These are phyloP conservation scores for Crotalus viridis DNA, from an alignment of 2,113 vertebrate genomes.

Conservation along the genomic window DNA sequence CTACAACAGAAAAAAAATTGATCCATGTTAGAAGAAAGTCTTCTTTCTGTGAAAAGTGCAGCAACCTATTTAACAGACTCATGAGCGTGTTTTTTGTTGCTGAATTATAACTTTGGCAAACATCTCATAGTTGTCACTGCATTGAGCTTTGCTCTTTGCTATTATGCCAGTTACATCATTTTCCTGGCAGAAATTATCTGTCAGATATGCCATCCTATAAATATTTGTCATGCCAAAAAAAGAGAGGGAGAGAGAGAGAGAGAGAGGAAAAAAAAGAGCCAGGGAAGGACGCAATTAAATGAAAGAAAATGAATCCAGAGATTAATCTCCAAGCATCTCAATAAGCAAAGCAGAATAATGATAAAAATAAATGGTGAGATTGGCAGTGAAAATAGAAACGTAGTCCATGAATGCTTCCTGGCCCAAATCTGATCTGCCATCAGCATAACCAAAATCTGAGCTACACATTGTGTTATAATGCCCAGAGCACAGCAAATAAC, in stretches of 20 bases:
- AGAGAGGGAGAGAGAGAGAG: not conserved
- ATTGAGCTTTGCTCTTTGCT: not conserved
- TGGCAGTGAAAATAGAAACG: not conserved
- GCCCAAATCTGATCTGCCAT: not conserved
- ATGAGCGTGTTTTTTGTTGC: not conserved
- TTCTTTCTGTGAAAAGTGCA: conserved; percentile 23
- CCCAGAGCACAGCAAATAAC: not conserved
- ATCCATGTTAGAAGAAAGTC: not conserved
- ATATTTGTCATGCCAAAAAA: not conserved
- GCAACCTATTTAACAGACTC: conserved; percentile 24
- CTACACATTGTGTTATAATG: not conserved
- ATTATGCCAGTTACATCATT: not conserved
- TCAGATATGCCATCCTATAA: not conserved
- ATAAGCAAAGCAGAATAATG: not conserved
- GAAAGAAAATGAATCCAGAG: not conserved
- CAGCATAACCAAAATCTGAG: not conserved
- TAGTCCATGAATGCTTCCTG: not conserved
- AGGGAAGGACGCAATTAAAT: not conserved
- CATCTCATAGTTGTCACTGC: not conserved
- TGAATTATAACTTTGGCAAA: conserved; percentile 24
- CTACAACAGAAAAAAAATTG: not conserved
- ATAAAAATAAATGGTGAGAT: not conserved
- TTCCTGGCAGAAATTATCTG: not conserved
- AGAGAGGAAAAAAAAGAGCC: too few relatives aligned
- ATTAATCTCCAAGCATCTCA: not conserved